A percentile compares a stretch with the other conserved stretches of the same genome.
Conservation (phyloP, 2,113 vertebrate genomes). For the Neogobius melanostomus region DNA sequence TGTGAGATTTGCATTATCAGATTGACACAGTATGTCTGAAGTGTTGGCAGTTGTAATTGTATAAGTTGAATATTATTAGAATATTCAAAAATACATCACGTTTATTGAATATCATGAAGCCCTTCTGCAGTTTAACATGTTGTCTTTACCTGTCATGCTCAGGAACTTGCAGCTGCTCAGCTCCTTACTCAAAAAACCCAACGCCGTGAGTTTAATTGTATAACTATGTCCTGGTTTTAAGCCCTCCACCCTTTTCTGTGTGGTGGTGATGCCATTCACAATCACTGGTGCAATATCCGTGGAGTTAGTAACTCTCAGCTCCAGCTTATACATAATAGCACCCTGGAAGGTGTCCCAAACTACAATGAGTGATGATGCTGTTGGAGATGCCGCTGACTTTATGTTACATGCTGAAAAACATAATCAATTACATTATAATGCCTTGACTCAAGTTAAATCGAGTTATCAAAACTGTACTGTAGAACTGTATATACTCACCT, state of each 20-base stretch:
- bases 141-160: conserved; percentile 62
- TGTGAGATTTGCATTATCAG: not conserved
- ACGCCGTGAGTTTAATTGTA: conserved; percentile 60
- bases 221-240: conserved; percentile 65
- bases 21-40: too few species aligned
- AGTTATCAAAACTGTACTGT: not conserved
- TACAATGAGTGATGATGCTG: conserved; percentile 63
- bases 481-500: conserved; percentile 54
- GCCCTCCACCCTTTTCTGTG: conserved; percentile 57
- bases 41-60: too few species aligned
- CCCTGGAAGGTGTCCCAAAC: conserved; percentile 45
- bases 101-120: not conserved
- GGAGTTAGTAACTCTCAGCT: conserved; percentile 56
- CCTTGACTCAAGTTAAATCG: not conserved
- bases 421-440: not conserved
- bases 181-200: conserved; percentile 5
- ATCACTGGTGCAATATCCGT: conserved; percentile 52
- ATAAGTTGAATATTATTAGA: not conserved
- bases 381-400: conserved; percentile 61
- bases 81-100: not conserved
- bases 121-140: not conserved
- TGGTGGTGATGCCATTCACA: not conserved
- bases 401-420: conserved; percentile 62
- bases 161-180: conserved; percentile 30
- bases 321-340: conserved; percentile 57